Evolutionary conservation across 2,888 invertebrate species (phyloP).

Genomic region (Aspidiotus rigidus): DNA sequence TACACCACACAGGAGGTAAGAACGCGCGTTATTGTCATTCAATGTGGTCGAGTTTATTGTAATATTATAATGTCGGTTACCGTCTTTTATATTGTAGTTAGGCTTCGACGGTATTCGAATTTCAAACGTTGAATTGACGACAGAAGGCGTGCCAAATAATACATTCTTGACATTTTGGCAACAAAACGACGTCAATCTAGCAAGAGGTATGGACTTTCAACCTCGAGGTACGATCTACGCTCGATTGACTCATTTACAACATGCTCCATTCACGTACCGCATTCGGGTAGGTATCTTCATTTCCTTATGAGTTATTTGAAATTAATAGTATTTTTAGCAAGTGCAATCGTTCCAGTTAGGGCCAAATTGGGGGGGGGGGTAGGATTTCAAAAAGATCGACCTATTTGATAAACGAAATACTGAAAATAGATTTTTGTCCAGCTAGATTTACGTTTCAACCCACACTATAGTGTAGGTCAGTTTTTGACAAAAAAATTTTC

Average conservation of each 20-base stretch:
- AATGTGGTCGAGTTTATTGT: neutral
- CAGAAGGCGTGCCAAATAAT: conserved; percentile 50
- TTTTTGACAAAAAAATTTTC: no score
- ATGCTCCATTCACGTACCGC: conserved; percentile 58
- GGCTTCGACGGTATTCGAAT: conserved; percentile 57
- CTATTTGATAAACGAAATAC: no score
- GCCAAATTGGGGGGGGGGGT: no score
- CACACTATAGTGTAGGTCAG: no score
- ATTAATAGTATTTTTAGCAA: no score
- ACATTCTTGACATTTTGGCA: conserved; percentile 65
- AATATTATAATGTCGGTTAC: neutral
- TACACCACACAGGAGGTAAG: conserved; percentile 54
- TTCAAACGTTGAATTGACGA: conserved; percentile 48
- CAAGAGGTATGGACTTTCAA: conserved; percentile 72
- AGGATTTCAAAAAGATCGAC: no score
- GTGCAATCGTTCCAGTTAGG: no score
- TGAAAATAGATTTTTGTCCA: no score
- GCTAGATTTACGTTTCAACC: no score
- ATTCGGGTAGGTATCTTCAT: conserved; percentile 44
- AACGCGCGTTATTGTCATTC: neutral
- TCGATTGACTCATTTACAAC: conserved; percentile 68
- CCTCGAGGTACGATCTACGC: conserved; percentile 60
- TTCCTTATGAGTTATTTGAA: neutral
- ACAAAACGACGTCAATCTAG: conserved; percentile 65
- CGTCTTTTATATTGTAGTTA: conserved; percentile 46